phyloP scores from a whole-genome alignment of 1,140 invertebrate species.

The Drosophila truncata region DNA sequence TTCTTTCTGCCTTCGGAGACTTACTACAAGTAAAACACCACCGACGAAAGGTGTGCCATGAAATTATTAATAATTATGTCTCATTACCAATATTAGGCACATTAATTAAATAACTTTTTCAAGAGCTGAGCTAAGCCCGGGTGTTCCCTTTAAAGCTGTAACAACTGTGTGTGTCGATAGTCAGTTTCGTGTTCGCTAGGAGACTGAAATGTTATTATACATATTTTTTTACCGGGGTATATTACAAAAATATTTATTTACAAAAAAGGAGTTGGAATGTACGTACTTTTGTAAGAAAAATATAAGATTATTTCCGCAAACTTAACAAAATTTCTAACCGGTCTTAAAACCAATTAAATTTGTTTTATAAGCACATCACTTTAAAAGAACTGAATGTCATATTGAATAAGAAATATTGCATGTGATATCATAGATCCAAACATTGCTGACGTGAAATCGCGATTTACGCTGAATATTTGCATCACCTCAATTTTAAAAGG shows the following conservation, averaged over 20 bases:
- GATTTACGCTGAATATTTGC: constrained; percentile 15
- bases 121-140: background rate
- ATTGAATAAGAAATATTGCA: constrained; percentile 36
- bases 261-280: too few species aligned
- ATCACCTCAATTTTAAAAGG: constrained; percentile 19
- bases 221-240: too few species aligned
- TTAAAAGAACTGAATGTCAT: constrained; percentile 36
- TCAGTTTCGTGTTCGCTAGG: background rate
- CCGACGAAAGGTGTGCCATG: background rate
- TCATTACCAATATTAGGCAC: background rate
- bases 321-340: too few species aligned
- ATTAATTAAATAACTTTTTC: background rate
- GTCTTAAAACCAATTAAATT: background rate
- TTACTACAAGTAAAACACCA: background rate
- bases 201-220: background rate
- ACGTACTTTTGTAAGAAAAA: background rate
- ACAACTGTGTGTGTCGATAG: background rate
- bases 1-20: background rate
- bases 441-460: constrained; percentile 5
- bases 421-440: constrained; percentile 21
- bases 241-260: too few species aligned
- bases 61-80: background rate
- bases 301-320: background rate
- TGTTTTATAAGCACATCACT: background rate
- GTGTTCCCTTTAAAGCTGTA: background rate